Base-by-base conservation (phyloP, 2,888 invertebrate genomes). In the Polydrusus tereticollis region DNA sequence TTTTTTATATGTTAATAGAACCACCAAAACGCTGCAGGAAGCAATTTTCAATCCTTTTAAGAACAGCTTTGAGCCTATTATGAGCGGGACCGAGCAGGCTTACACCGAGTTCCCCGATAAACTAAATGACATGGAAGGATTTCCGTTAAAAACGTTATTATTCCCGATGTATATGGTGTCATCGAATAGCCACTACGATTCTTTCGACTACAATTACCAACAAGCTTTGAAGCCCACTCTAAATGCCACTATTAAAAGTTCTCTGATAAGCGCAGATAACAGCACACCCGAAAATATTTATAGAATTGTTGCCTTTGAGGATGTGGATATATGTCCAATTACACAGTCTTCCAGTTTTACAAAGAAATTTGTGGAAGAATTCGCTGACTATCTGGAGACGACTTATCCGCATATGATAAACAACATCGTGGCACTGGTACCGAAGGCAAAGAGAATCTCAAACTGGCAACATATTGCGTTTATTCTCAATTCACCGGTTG, bases 61-160 rank as follows among this genome's bases (percentile, higher is more conserved):
- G 26, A 20, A 60, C 4, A 12, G 21, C 10, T 7, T 68, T 7
- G 14, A 16, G 4, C 14, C 33, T 4, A 12, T 14, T 8, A 2
- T 6, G 5, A 26, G n/a, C 6, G n/a, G 38, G 0, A 1, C 7
- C 1, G 6, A 16, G 8, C 14, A 23, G n/a, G n/a, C n/a, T 20
- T 36, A 10, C 8, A 14, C 21, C 10, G 69, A 69, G 47, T 69
- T 63, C 45, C 69, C 69, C 14, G 57, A 63, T n/a, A 69, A 63
- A 58, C 10, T 69, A 5, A 57, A 47, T 45, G 43, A 63, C 21
- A 69, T 57, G 55, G 33, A 63, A 41, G 69, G 69, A 7, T 58
- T 63, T 63, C 23, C 58, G 7, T 5, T 69, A 26, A 57, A 20
- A 18, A 16, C n/a, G 7, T 29, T 55, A 18, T 3, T n/a, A 23